Evolutionary conservation across 2,113 vertebrate genomes (phyloP).

Genomic region (Raja brachyura): DNA sequence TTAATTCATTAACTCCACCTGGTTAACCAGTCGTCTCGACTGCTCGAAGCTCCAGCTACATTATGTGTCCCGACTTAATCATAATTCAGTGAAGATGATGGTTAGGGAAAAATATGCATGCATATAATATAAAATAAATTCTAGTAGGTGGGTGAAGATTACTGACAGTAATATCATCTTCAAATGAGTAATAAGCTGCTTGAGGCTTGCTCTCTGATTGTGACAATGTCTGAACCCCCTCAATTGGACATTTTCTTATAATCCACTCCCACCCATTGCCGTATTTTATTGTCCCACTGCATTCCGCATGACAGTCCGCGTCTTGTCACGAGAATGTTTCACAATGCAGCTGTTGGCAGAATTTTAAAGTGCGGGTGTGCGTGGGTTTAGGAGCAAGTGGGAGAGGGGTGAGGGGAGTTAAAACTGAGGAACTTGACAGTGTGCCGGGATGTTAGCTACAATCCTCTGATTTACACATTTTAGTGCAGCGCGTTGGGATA

Average conservation of each 20-base stretch:
- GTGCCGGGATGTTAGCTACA: no score
- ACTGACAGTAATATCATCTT: conserved; percentile 27
- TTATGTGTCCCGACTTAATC: background rate
- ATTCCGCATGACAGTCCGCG: background rate
- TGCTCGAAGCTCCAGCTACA: background rate
- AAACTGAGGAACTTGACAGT: no score
- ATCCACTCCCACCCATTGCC: conserved; percentile 24
- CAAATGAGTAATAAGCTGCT: conserved; percentile 24
- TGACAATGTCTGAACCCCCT: conserved; percentile 24
- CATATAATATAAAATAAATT: conserved; percentile 4
- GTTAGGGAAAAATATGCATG: background rate
- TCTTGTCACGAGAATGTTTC: background rate
- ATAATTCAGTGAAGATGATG: background rate
- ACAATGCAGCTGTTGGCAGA: background rate
- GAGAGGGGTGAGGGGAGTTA: no score
- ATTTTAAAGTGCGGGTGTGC: no score
- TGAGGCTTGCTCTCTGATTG: background rate
- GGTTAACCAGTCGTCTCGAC: background rate
- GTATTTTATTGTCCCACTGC: background rate
- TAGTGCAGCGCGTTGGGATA: no score
- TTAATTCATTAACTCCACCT: no score
- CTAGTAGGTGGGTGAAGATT: conserved; percentile 18
- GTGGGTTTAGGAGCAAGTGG: no score
- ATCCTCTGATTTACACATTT: no score
- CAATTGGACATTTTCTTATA: conserved; percentile 20